Percentiles rank a stretch among this genome's conserved stretches.
Conservation (phyloP, 37 sponge, comb jelly and placozoan genomes). For the Diacarnus erythraeanus region DNA sequence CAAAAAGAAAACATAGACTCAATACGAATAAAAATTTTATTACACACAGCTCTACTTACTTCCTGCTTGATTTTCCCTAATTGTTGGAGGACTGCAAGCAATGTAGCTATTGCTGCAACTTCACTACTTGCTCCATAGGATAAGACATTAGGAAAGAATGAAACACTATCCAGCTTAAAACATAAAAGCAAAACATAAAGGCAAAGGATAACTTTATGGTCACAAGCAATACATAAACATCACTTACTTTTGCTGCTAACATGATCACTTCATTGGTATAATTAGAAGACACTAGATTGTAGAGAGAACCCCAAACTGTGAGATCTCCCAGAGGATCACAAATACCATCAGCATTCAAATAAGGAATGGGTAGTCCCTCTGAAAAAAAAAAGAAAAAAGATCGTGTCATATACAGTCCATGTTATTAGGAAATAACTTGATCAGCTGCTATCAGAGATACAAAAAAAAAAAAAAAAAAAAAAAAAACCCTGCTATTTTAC, state of each 20-base stretch:
- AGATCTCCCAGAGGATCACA: slow-evolving; percentile 76
- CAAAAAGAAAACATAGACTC: not conserved
- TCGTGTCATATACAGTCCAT: no score
- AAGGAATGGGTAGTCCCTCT: slow-evolving; percentile 17
- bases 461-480: no score
- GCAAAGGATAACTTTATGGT: not conserved
- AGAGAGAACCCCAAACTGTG: slow-evolving; percentile 69
- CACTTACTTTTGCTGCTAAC: slow-evolving; percentile 64
- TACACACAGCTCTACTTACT: slow-evolving; percentile 31
- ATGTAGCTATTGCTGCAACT: slow-evolving; percentile 58
- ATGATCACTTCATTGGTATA: slow-evolving; percentile 38
- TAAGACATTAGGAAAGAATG: slow-evolving; percentile 52
- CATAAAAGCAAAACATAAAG: not conserved
- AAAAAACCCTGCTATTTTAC: no score
- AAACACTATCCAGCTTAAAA: slow-evolving; percentile 48
- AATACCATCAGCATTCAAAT: slow-evolving; percentile 8
- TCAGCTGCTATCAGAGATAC: no score
- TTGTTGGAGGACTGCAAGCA: slow-evolving; percentile 63
- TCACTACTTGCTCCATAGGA: slow-evolving; percentile 72
- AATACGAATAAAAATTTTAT: no score
- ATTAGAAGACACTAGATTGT: slow-evolving; percentile 7
- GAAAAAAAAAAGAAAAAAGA: not conserved
- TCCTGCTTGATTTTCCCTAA: slow-evolving; percentile 56
- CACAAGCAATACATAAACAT: not conserved
- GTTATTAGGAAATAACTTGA: no score